Base-by-base conservation (phyloP, 2,888 invertebrate genomes). In the Drosophila kambysellisi region DNA sequence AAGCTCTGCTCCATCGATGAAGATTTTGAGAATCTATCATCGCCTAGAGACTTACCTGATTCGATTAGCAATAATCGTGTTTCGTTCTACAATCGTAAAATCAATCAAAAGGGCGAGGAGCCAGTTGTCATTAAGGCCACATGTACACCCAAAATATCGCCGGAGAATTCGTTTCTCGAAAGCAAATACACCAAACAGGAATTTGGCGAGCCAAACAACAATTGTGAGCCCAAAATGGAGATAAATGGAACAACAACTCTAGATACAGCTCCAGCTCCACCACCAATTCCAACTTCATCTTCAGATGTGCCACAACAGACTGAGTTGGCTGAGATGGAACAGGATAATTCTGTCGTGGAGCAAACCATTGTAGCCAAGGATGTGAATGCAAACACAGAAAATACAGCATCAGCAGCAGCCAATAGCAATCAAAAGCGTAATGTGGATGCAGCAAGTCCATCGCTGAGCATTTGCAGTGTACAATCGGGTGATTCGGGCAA, bases 371-470 rank as follows among this genome's bases (percentile, higher is more conserved):
- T 76, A 30, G 29, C 51, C 3, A 63, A 63, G 37, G 60, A 58
- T 72, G 76, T 33, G 15, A 57, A 76, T 43, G 30, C 8, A 17
- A 25, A 25, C 5, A 29, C 20, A 25, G 17, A 15, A 25, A 50
- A 50, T 29, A 8, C 20, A 7, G 20, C 57, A 11, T 48, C 58
- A 33, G 52, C 58, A 33, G 63, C n/a, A 29, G 58, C 37, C 43
- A 76, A 81, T 77, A 78, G 76, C 20, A 85, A 79, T 66, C 88
- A 89, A 60, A 92, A 92, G 74, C 90, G 92, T 32, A 90, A 88
- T 62, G 90, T 88, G 57, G 92, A 91, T 76, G 91, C 91, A 5
- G 90, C 96, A 67, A 96, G 96, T 77, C 96, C 96, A 48, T 95
- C 96, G 20, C 94, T 96, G 63, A 95, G 95, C 72, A 68, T 93